Conservation (phyloP, 1,140 invertebrate species). For the Sinella curviseta region DNA sequence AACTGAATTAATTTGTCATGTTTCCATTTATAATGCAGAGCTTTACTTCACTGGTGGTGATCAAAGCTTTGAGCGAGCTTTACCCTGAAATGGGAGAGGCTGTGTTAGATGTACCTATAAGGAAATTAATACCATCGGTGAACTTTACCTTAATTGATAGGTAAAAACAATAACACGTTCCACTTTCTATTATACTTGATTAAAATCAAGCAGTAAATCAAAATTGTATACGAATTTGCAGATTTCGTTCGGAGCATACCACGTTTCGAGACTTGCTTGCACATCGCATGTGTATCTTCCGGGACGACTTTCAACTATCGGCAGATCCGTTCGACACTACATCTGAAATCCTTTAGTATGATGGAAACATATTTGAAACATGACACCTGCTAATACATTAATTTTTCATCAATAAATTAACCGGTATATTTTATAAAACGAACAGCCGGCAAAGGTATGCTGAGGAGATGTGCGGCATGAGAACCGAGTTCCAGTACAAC, state of each 20-base stretch:
- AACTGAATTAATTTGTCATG: background rate
- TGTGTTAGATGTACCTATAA: slow-evolving; percentile 32
- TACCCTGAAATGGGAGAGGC: slow-evolving; percentile 35
- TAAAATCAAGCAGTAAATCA: too few species aligned
- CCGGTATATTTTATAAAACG: background rate
- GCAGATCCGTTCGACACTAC: background rate
- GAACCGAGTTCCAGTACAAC: slow-evolving; percentile 32
- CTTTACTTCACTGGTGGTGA: slow-evolving; percentile 31
- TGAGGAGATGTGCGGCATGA: background rate
- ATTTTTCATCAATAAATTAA: background rate
- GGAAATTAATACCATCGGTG: slow-evolving; percentile 5
- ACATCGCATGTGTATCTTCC: slow-evolving; percentile 6
- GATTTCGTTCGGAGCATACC: slow-evolving; percentile 29
- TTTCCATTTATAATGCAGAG: slow-evolving; percentile 36
- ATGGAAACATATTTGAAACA: background rate
- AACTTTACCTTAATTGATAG: slow-evolving; percentile 39
- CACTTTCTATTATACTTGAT: too few species aligned
- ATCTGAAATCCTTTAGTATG: background rate
- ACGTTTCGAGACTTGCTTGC: slow-evolving; percentile 35
- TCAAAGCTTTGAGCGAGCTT: slow-evolving; percentile 25
- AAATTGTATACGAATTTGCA: background rate
- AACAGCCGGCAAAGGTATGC: slow-evolving; percentile 26
- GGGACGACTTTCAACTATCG: background rate
- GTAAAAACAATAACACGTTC: slow-evolving; percentile 22
- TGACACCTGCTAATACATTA: background rate